phyloP scores from a whole-genome alignment of 2,797 vertebrate genomes.

The Spinus olivaceus region DNA sequence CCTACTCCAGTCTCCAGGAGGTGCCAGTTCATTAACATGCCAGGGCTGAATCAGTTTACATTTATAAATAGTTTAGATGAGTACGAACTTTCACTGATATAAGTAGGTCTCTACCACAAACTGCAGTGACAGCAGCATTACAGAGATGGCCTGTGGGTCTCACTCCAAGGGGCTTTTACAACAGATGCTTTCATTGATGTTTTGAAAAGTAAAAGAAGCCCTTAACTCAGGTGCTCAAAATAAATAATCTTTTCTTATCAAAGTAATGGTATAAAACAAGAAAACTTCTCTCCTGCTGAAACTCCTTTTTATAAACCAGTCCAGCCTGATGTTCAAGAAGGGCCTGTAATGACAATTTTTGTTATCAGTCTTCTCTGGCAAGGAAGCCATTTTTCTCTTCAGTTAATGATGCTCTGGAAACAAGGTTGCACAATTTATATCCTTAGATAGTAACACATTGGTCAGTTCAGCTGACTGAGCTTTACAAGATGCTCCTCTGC shows the following conservation, averaged over 20 bases:
- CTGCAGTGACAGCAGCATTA: neutral
- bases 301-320: constrained; percentile 12
- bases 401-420: constrained; percentile 28
- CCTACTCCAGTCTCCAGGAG: neutral
- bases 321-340: constrained; percentile 4
- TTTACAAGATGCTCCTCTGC: neutral
- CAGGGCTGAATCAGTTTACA: neutral
- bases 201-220: neutral
- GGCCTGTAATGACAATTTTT: neutral
- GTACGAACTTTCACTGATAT: fast-evolving
- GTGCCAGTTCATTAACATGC: neutral
- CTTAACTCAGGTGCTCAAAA: neutral
- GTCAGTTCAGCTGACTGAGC: neutral
- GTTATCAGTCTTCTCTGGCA: neutral
- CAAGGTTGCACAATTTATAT: neutral
- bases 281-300: neutral
- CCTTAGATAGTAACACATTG: neutral
- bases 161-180: neutral
- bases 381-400: neutral
- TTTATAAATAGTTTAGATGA: neutral
- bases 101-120: neutral
- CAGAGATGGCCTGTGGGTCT: neutral
- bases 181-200: neutral
- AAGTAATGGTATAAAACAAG: neutral
- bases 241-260: neutral